Base-by-base conservation (phyloP, 2,113 vertebrate species). In the Urocitellus parryii region DNA sequence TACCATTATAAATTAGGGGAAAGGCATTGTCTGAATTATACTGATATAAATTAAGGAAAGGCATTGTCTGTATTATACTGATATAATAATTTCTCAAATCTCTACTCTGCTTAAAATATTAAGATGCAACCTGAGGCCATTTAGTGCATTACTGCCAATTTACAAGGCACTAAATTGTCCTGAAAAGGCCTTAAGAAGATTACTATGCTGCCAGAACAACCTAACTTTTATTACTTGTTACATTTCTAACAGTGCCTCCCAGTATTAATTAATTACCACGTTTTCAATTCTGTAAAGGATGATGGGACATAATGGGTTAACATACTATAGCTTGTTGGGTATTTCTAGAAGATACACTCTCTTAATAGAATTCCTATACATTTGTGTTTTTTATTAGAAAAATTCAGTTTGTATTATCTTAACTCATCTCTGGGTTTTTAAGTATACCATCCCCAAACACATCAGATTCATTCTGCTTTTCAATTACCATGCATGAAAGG, bases 401-500 rank as follows among this genome's bases (percentile, higher is more conserved):
- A 90, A 92, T 78, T 92, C 63, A 63, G 8, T 32, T 61, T 25
- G 6, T 82, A 58, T 79, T 89, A 67, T 61, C 37, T 8, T 79
- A 92, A 87, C 18, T 74, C 61, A 82, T 79, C 29, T 95, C 42
- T 91, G 0, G 9, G 68, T 81, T 94, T 84, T 92, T 84, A 92
- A 88, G 18, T 72, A 76, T 20, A 91, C 18, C 63, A 88, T 91
- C 34, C 72, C 8, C 34, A 82, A 78, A 88, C 37, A n/a, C 34
- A 91, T 61, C 53, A 93, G 14, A 73, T 82, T 93, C 61, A 91
- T 32, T 93, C n/a, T n/a, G 9, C n/a, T 88, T 77, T 91, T 85
- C 53, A 95, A 86, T 95, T 80, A 88, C 37, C 91, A 61, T 78
- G 51, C 73, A 77, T 85, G 45, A 95, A 91, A 89, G 27, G 27